Conservation (phyloP, 2,888 invertebrate genomes). For the Cetonia aurata region DNA sequence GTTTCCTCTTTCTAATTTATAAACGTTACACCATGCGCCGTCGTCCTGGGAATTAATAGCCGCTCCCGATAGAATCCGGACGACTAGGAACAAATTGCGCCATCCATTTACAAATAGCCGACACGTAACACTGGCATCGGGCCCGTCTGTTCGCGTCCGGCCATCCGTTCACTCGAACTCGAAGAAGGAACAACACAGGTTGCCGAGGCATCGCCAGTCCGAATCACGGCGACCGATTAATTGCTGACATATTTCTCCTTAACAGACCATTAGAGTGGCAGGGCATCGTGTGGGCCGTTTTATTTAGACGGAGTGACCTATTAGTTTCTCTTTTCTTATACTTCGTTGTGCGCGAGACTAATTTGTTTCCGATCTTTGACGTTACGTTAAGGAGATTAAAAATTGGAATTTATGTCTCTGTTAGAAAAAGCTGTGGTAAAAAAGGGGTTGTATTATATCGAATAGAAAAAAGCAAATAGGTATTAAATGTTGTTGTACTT, state of each 20-base stretch:
- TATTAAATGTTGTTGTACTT: too few relatives aligned
- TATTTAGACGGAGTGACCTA: slow-evolving; percentile 45
- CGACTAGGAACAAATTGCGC: slow-evolving; percentile 35
- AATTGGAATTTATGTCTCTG: too few relatives aligned
- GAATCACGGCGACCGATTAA: slow-evolving; percentile 44
- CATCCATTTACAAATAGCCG: slow-evolving; percentile 35
- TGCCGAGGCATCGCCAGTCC: neutral
- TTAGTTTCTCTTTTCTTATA: slow-evolving; percentile 28
- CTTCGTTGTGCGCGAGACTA: too few relatives aligned
- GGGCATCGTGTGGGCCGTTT: slow-evolving; percentile 20
- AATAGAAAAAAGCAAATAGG: too few relatives aligned
- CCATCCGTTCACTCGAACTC: neutral
- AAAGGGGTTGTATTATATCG: too few relatives aligned
- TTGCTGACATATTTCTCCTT: slow-evolving; percentile 45
- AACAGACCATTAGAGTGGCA: slow-evolving; percentile 45
- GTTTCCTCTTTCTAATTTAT: slow-evolving; percentile 28
- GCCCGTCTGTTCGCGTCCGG: too few relatives aligned
- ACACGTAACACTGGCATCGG: slow-evolving; percentile 29
- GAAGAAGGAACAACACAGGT: slow-evolving; percentile 5
- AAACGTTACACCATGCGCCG: slow-evolving; percentile 12
- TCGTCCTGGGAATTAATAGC: slow-evolving; percentile 28
- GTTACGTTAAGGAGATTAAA: too few relatives aligned
- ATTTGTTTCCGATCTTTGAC: too few relatives aligned
- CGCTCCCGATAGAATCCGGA: slow-evolving; percentile 28
- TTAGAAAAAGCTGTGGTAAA: too few relatives aligned